Evolutionary conservation across 2,113 vertebrate genomes (phyloP).

Genomic region (Sigmodon hispidus): DNA sequence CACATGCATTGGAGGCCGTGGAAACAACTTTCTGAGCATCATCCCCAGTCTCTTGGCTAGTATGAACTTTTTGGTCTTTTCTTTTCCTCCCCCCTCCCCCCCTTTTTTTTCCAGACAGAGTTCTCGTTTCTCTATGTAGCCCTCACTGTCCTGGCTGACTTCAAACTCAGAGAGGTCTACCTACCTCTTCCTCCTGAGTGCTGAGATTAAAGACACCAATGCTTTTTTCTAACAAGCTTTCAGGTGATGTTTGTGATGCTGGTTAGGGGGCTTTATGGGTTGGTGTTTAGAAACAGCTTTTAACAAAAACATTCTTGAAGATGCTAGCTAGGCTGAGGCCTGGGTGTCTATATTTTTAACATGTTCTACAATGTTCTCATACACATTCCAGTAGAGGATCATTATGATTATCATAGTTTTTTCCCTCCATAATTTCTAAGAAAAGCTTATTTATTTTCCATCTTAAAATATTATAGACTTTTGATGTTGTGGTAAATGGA

Average conservation of each 20-base stretch:
- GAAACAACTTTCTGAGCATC: background rate
- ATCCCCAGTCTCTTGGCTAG: background rate
- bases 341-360: conserved; percentile 26
- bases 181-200: too few relatives aligned
- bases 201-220: too few relatives aligned
- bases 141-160: too few relatives aligned
- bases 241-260: background rate
- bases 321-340: background rate
- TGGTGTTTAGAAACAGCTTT: conserved; percentile 39
- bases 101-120: too few relatives aligned
- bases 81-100: too few relatives aligned
- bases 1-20: background rate
- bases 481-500: conserved; percentile 29
- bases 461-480: conserved; percentile 7
- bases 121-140: too few relatives aligned
- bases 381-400: background rate
- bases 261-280: background rate
- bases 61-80: background rate
- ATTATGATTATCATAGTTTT: background rate
- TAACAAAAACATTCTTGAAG: background rate
- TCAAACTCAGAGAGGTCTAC: too few relatives aligned
- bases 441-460: conserved; percentile 9
- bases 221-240: conserved; percentile 25
- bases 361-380: background rate
- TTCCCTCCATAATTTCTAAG: conserved; percentile 11